These are phyloP conservation scores for Aporophyla nigra DNA, from an alignment of 2,888 invertebrate genomes.

Conservation along the genomic window DNA sequence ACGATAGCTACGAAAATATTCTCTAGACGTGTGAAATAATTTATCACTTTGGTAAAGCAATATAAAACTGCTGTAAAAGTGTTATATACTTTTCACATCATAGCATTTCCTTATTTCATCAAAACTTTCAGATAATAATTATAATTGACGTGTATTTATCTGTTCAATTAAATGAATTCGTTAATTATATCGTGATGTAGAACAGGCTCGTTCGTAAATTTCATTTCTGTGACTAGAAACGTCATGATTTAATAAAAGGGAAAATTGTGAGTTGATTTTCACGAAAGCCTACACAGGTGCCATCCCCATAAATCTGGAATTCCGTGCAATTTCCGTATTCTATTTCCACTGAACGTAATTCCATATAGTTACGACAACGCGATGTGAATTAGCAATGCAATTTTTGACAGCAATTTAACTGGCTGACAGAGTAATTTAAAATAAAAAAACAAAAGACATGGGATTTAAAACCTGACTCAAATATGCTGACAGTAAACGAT, in stretches of 20 bases:
- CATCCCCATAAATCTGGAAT: slow-evolving; percentile 34
- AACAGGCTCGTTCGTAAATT: not conserved
- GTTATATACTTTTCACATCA: not conserved
- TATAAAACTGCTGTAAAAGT: not conserved
- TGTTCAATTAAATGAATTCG: not conserved
- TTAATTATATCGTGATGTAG: not conserved
- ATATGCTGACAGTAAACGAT: not conserved
- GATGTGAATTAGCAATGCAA: slow-evolving; percentile 40
- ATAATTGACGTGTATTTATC: not conserved
- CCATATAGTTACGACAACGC: slow-evolving; percentile 6
- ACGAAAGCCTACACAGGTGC: not conserved
- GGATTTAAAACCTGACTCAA: not conserved
- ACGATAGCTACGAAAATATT: slow-evolving; percentile 1
- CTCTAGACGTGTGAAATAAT: not conserved
- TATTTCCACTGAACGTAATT: slow-evolving; percentile 27
- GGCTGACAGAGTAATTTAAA: not conserved
- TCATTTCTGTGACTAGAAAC: not conserved
- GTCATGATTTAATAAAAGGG: not conserved
- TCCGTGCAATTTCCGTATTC: slow-evolving; percentile 32
- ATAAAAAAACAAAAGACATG: not conserved
- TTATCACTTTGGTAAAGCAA: not conserved
- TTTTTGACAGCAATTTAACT: not conserved
- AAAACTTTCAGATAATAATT: not conserved
- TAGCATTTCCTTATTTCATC: not conserved
- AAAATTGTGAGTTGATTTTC: slow-evolving; percentile 17